These are phyloP conservation scores for Borostomias antarcticus DNA, from an alignment of 2,797 vertebrate genomes.

Conservation along the genomic window DNA sequence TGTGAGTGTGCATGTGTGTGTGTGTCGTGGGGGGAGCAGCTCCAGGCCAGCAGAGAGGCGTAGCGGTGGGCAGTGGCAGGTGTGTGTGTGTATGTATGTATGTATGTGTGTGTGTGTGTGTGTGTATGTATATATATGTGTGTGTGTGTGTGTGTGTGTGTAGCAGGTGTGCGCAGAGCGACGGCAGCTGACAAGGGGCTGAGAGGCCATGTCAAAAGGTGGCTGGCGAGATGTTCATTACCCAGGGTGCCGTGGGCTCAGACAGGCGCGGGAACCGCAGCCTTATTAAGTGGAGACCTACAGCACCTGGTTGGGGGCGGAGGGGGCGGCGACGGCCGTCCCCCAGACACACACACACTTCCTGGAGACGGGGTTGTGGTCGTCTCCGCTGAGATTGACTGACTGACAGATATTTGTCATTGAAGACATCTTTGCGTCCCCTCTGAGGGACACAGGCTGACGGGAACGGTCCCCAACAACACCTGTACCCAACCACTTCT, in stretches of 20 bases:
- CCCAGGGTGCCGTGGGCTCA: conserved; percentile 63
- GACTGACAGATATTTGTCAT: neutral
- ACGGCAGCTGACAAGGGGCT: conserved; percentile 65
- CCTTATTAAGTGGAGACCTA: conserved; percentile 78
- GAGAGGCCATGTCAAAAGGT: conserved; percentile 61
- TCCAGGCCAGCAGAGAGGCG: no score
- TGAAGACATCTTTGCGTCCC: no score
- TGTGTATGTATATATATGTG: no score
- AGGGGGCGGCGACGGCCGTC: no score
- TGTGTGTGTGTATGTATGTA: no score
- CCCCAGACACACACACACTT: conserved; percentile 41
- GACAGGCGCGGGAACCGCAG: conserved; percentile 69
- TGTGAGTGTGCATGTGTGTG: neutral
- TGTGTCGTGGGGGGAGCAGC: conserved; percentile 21
- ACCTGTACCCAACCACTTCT: no score
- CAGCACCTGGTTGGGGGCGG: conserved; percentile 62
- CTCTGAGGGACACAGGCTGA: neutral
- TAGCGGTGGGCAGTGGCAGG: conserved; percentile 35
- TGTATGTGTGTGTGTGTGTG: no score
- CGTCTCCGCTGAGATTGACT: neutral
- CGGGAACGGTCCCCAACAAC: no score
- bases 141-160: no score
- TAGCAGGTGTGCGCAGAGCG: conserved; percentile 59
- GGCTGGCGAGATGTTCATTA: conserved; percentile 77
- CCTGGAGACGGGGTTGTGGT: neutral